These are phyloP conservation scores for Pseudopodoces humilis DNA, from an alignment of 2,113 vertebrate species.

Conservation along the genomic window DNA sequence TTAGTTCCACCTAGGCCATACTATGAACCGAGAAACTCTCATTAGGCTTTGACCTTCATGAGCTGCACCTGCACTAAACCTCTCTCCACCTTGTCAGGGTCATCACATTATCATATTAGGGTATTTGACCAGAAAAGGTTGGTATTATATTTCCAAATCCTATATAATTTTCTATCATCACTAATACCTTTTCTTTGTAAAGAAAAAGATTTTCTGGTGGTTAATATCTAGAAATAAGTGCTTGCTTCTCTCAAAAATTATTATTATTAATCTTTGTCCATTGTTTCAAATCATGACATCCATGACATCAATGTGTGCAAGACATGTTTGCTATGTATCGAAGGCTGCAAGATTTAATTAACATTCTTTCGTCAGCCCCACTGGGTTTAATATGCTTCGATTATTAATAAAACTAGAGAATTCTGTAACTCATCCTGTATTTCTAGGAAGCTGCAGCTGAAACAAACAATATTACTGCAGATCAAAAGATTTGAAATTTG, in stretches of 20 bases:
- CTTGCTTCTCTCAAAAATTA: not conserved
- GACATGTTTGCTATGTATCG: not conserved
- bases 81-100: not conserved
- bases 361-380: not conserved
- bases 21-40: not conserved
- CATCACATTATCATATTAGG: not conserved
- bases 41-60: not conserved
- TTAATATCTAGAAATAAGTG: not conserved
- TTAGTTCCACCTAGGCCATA: not conserved
- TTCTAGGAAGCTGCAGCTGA: not conserved
- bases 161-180: not conserved
- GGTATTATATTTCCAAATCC: not conserved
- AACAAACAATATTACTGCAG: not conserved
- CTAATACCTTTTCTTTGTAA: not conserved
- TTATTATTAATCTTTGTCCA: not conserved
- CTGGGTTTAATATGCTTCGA: not conserved
- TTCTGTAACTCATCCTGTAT: not conserved
- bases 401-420: not conserved
- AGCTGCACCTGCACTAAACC: not conserved
- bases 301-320: not conserved
- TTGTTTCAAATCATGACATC: not conserved
- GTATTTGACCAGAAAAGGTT: not conserved
- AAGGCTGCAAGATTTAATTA: not conserved
- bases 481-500: not conserved
- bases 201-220: not conserved